These are phyloP conservation scores for Sclerurus mexicanus DNA, from an alignment of 2,113 vertebrate species.

Conservation along the genomic window DNA sequence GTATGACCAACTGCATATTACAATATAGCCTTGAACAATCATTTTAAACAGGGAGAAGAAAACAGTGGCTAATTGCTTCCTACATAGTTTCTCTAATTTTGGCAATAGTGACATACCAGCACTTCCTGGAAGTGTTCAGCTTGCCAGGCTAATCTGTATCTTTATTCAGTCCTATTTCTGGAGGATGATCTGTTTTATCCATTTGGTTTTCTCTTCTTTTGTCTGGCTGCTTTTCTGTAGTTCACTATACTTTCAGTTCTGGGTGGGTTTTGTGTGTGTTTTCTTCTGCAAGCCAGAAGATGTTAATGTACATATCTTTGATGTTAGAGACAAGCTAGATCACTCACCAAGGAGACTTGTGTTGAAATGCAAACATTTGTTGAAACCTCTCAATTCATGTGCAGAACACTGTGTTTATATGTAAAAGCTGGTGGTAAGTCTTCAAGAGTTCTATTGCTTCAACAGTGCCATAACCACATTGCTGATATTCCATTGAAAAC, in stretches of 20 bases:
- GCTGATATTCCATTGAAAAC: neutral
- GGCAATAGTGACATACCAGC: neutral
- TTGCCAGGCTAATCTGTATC: neutral
- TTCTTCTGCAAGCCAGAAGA: neutral
- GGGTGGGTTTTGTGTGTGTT: neutral
- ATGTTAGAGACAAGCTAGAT: neutral
- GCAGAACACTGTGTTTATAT: neutral
- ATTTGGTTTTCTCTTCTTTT: neutral
- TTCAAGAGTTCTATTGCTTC: neutral
- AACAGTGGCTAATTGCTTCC: conserved; percentile 21
- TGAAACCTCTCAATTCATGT: neutral
- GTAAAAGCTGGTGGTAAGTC: neutral
- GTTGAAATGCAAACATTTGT: neutral
- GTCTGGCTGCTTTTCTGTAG: neutral
- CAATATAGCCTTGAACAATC: neutral
- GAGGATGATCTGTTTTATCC: neutral
- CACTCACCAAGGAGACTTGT: neutral
- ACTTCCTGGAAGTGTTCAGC: neutral
- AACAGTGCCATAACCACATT: neutral
- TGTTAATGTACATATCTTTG: neutral
- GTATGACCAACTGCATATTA: neutral
- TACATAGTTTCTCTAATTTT: neutral
- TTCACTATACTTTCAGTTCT: neutral
- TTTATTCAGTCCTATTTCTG: neutral
- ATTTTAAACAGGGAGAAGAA: neutral